Evolutionary conservation across 2,888 invertebrate species (phyloP).

Genomic region (Homarus gammarus): DNA sequence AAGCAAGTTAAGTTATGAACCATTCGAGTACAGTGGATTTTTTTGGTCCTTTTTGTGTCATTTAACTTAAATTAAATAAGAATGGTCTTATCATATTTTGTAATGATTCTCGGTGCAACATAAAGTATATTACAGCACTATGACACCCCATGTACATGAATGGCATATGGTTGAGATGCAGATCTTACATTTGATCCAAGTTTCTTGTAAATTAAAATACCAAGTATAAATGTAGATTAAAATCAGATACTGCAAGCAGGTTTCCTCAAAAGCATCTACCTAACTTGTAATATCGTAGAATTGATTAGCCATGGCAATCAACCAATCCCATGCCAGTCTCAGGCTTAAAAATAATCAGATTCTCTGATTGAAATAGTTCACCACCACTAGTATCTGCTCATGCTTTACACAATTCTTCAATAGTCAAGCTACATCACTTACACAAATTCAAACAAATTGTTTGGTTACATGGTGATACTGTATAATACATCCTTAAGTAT

Average conservation of each 20-base stretch:
- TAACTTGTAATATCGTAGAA: not conserved
- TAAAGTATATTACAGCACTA: too few relatives aligned
- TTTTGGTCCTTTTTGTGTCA: too few relatives aligned
- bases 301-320: not conserved
- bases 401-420: not conserved
- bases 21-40: too few relatives aligned
- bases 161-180: too few relatives aligned
- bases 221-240: not conserved
- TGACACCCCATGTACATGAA: too few relatives aligned
- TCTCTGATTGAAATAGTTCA: conserved; percentile 5
- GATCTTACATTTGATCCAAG: too few relatives aligned
- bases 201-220: too few relatives aligned
- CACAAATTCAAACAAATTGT: not conserved
- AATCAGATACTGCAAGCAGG: not conserved
- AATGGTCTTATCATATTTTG: too few relatives aligned
- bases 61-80: too few relatives aligned
- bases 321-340: not conserved
- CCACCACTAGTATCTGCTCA: not conserved
- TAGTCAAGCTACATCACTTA: not conserved
- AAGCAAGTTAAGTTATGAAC: too few relatives aligned
- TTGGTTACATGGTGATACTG: not conserved
- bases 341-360: not conserved
- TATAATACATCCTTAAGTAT: not conserved
- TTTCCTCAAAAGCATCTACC: not conserved
- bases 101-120: too few relatives aligned